These are phyloP conservation scores for Coranthus polyacanthus DNA, from an alignment of 2,797 vertebrate species.

Conservation along the genomic window DNA sequence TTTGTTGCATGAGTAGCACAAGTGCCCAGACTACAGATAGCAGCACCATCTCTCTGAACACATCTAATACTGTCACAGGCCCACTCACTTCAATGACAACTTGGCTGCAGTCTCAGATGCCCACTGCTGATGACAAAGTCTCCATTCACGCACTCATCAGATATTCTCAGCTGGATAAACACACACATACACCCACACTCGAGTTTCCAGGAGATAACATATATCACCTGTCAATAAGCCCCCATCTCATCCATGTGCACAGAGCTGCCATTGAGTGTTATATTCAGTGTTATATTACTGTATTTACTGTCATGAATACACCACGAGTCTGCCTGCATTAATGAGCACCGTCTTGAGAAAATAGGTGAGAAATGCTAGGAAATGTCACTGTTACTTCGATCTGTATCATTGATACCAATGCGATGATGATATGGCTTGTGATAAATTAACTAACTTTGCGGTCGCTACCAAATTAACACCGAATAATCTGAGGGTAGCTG, in stretches of 20 bases:
- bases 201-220: constrained; percentile 13
- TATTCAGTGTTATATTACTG: too few relatives aligned
- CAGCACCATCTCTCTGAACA: constrained; percentile 7
- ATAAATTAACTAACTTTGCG: too few relatives aligned
- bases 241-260: background rate
- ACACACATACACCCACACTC: constrained; percentile 25
- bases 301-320: too few relatives aligned
- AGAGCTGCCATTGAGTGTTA: background rate
- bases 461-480: too few relatives aligned
- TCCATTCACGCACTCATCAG: constrained; percentile 41
- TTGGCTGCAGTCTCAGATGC: constrained; percentile 27
- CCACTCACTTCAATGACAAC: constrained; percentile 27
- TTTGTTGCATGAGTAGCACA: constrained; percentile 40
- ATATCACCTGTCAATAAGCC: constrained; percentile 8
- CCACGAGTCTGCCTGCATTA: too few relatives aligned
- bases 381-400: too few relatives aligned
- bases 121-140: constrained; percentile 48
- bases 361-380: too few relatives aligned
- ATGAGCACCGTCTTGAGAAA: too few relatives aligned
- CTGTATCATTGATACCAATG: too few relatives aligned
- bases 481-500: too few relatives aligned
- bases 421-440: too few relatives aligned
- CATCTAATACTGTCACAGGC: constrained; percentile 22
- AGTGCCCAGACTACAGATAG: constrained; percentile 23
- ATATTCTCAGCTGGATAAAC: constrained; percentile 26